Conservation (phyloP, 2,113 vertebrate species). For the Falcunculus frontatus region DNA sequence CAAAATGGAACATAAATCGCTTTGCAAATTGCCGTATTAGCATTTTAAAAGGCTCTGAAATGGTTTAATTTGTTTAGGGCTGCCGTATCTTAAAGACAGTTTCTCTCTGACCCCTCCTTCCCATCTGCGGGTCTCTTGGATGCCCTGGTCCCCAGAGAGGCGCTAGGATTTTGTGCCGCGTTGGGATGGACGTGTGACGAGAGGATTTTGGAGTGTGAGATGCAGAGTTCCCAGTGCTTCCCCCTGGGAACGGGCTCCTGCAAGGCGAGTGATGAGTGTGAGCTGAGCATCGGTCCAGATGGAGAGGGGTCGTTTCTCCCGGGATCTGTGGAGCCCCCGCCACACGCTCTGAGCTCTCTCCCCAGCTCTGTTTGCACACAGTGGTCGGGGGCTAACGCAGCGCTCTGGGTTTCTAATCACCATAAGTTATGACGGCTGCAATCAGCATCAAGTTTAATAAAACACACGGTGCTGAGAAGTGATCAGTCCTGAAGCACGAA, state of each 20-base stretch:
- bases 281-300: not conserved
- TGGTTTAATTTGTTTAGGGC: slow-evolving; percentile 61
- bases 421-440: slow-evolving; percentile 20
- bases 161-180: accelerated
- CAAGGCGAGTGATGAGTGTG: not conserved
- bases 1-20: slow-evolving; percentile 55
- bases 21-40: slow-evolving; percentile 57
- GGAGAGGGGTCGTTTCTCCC: not conserved
- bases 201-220: not conserved
- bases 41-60: slow-evolving; percentile 60
- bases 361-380: slow-evolving; percentile 23
- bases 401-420: slow-evolving; percentile 25
- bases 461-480: not conserved
- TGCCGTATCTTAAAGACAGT: slow-evolving; percentile 13
- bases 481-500: not conserved
- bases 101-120: slow-evolving; percentile 29
- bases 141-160: not conserved
- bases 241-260: not conserved
- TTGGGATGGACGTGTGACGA: not conserved
- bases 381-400: not conserved
- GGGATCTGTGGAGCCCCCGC: not conserved
- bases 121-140: slow-evolving; percentile 16
- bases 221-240: not conserved
- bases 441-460: slow-evolving; percentile 38
- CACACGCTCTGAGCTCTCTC: not conserved